A percentile compares a stretch with the other conserved stretches of the same genome.
Evolutionary conservation across 2,888 invertebrate species (phyloP).

Genomic region (Aleiodes alternator): DNA sequence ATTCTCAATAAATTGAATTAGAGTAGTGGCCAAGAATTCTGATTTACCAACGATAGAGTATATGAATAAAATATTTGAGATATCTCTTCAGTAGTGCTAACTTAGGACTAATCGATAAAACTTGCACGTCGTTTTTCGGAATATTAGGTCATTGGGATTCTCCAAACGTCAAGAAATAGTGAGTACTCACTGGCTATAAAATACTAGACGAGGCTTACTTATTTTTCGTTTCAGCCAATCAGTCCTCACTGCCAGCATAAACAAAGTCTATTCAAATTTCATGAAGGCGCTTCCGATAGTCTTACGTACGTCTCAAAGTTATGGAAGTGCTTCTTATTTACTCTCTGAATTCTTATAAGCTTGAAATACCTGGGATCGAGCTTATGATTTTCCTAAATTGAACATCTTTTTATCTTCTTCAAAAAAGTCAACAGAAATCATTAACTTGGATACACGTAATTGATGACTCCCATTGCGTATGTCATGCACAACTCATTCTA

Average conservation of each 20-base stretch:
- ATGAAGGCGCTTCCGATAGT: conserved; percentile 6
- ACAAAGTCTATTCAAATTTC: conserved; percentile 33
- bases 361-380: too few species aligned
- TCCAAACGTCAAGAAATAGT: conserved; percentile 53
- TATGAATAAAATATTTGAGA: background rate
- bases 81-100: background rate
- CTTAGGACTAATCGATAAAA: conserved; percentile 52
- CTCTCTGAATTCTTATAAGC: too few species aligned
- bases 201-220: conserved; percentile 49
- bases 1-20: too few species aligned
- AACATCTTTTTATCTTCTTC: too few species aligned
- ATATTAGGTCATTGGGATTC: conserved; percentile 57
- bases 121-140: conserved; percentile 54
- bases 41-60: too few species aligned
- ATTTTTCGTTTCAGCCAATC: conserved; percentile 42
- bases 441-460: too few species aligned
- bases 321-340: conserved; percentile 3
- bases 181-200: conserved; percentile 52
- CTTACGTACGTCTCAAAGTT: conserved; percentile 29
- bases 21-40: too few species aligned
- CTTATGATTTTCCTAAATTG: too few species aligned
- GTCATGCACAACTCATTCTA: too few species aligned
- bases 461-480: too few species aligned
- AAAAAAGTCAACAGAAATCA: too few species aligned
- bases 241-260: conserved; percentile 35